These are phyloP conservation scores for Diarsia mendica DNA, from an alignment of 2,888 invertebrate species.

Conservation along the genomic window DNA sequence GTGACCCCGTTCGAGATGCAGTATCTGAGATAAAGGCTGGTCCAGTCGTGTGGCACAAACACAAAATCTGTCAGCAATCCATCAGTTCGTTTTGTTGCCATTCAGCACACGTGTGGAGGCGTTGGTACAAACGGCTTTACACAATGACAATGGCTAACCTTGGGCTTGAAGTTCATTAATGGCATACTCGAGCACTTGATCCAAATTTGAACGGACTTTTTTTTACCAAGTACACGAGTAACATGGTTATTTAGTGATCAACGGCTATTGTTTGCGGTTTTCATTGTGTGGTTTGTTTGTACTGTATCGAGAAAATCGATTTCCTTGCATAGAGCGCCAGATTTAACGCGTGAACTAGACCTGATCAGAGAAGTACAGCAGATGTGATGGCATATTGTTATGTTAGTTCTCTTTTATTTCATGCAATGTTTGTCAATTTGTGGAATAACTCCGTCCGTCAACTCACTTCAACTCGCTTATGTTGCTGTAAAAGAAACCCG, in stretches of 20 bases:
- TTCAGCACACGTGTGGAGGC: constrained; percentile 72
- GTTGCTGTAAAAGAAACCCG: neutral
- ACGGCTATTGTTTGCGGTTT: constrained; percentile 39
- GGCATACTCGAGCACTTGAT: constrained; percentile 57
- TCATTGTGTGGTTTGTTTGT: constrained; percentile 24
- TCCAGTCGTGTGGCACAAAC: constrained; percentile 53
- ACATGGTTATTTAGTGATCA: constrained; percentile 50
- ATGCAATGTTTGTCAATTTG: neutral
- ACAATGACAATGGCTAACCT: constrained; percentile 76
- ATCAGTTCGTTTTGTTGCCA: constrained; percentile 73
- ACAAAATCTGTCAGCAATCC: constrained; percentile 71
- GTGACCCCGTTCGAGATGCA: constrained; percentile 58
- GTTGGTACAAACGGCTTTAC: constrained; percentile 69
- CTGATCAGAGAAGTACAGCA: neutral
- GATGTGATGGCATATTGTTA: neutral
- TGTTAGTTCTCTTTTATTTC: neutral
- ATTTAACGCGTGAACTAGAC: neutral
- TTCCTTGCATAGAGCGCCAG: constrained; percentile 10
- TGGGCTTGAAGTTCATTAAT: constrained; percentile 71
- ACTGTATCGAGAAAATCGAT: constrained; percentile 9
- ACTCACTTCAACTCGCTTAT: neutral
- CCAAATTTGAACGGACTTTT: constrained; percentile 59
- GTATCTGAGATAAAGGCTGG: constrained; percentile 56
- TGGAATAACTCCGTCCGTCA: neutral
- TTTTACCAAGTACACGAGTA: constrained; percentile 45